A percentile compares a stretch with the other conserved stretches of the same genome.
Conservation (phyloP, 2,113 vertebrate genomes). For the Rhynchomys soricoides region DNA sequence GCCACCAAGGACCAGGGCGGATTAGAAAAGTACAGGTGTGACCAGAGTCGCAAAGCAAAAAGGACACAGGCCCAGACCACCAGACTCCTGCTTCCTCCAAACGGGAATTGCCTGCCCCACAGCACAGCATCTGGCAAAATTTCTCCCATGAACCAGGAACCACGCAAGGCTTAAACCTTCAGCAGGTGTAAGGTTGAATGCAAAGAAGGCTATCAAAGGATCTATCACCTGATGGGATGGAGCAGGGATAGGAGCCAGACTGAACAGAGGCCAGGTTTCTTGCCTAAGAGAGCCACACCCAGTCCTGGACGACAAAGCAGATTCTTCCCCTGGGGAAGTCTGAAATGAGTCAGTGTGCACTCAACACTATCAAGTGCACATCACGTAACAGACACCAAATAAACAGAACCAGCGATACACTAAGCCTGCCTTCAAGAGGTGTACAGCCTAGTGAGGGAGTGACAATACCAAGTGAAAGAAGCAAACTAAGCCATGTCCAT, state of each 20-base stretch:
- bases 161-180: neutral
- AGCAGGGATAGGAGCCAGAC: neutral
- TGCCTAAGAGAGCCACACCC: neutral
- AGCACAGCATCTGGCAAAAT: neutral
- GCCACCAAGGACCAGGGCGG: neutral
- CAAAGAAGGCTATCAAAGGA: neutral
- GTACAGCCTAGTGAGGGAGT: neutral
- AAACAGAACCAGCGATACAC: neutral
- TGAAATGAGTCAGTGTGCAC: neutral
- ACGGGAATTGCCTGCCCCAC: neutral
- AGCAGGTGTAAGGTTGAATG: neutral
- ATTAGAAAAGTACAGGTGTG: neutral
- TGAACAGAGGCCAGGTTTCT: neutral
- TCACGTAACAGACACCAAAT: neutral
- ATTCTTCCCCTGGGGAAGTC: neutral
- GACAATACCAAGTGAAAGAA: neutral
- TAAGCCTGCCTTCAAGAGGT: neutral
- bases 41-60: neutral
- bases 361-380: neutral
- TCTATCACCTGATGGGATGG: no score
- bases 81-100: neutral
- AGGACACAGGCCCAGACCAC: neutral
- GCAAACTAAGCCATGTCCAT: neutral
- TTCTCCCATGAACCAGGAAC: neutral
- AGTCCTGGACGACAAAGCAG: neutral